Evolutionary conservation across 2,113 vertebrate genomes (phyloP).

Genomic region (Cynopterus brachyotis): DNA sequence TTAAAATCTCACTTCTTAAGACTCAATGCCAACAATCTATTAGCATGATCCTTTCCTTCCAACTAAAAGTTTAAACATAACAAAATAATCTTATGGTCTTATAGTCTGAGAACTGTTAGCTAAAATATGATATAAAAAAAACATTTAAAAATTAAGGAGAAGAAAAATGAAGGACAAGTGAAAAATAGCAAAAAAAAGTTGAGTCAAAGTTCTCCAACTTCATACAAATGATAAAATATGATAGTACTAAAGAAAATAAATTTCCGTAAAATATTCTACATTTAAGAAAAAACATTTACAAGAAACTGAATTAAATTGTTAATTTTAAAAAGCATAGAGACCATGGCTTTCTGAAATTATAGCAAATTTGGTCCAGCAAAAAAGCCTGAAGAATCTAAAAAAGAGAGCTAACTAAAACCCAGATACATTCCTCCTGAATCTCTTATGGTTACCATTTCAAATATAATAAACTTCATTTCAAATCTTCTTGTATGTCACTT

Average conservation of each 20-base stretch:
- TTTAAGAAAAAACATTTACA: neutral
- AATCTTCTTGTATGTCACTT: neutral
- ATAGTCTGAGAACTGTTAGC: neutral
- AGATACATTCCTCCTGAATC: neutral
- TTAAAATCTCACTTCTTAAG: neutral
- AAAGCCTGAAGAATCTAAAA: neutral
- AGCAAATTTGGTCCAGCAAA: neutral
- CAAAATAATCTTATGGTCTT: neutral
- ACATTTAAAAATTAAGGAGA: neutral
- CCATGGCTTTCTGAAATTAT: neutral
- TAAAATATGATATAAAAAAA: neutral
- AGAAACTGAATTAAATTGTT: neutral
- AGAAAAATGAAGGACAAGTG: neutral
- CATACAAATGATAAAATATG: slow-evolving; percentile 1
- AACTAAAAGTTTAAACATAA: slow-evolving; percentile 21
- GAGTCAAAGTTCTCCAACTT: neutral
- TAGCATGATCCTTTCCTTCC: neutral
- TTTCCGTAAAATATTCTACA: neutral
- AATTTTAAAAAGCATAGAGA: neutral
- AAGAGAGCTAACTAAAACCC: neutral
- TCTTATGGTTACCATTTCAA: neutral
- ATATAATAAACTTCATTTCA: neutral
- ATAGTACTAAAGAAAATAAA: neutral
- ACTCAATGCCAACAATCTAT: neutral
- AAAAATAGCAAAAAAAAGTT: neutral